A percentile compares a stretch with the other conserved stretches of the same genome.
phyloP scores from a whole-genome alignment of 2,113 vertebrate species.

The Micronycteris hirsuta region DNA sequence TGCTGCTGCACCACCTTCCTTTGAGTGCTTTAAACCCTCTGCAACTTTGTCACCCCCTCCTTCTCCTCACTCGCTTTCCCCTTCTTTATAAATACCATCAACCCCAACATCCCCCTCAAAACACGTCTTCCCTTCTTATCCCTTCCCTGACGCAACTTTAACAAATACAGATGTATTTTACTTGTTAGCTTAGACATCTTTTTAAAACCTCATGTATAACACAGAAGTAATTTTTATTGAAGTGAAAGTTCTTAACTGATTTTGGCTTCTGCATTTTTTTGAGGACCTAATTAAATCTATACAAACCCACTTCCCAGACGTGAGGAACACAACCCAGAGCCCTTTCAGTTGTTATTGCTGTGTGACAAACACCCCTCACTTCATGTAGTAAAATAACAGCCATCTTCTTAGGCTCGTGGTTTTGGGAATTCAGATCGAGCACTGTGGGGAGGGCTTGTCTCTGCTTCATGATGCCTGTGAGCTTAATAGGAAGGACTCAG shows the following conservation, averaged over 20 bases:
- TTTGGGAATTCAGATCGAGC: not conserved
- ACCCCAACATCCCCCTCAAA: not conserved
- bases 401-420: not conserved
- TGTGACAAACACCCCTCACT: no score
- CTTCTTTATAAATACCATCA: not conserved
- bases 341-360: not conserved
- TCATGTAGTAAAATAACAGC: not conserved
- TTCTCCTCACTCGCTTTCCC: not conserved
- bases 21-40: not conserved
- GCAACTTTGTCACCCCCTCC: not conserved
- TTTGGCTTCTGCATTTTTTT: not conserved
- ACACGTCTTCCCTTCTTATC: not conserved
- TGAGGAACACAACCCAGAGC: not conserved
- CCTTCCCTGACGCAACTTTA: not conserved
- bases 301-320: not conserved
- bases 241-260: not conserved
- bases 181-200: not conserved
- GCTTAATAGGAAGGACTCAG: not conserved
- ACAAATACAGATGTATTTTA: not conserved
- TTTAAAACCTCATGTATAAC: not conserved
- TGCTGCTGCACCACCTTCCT: not conserved
- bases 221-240: conserved; percentile 10
- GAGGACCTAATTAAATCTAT: not conserved
- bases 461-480: not conserved
- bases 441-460: not conserved